Percentiles rank a stretch among this genome's conserved stretches.
phyloP scores from a whole-genome alignment of 2,113 vertebrate genomes.

The Vireo altiloquus region DNA sequence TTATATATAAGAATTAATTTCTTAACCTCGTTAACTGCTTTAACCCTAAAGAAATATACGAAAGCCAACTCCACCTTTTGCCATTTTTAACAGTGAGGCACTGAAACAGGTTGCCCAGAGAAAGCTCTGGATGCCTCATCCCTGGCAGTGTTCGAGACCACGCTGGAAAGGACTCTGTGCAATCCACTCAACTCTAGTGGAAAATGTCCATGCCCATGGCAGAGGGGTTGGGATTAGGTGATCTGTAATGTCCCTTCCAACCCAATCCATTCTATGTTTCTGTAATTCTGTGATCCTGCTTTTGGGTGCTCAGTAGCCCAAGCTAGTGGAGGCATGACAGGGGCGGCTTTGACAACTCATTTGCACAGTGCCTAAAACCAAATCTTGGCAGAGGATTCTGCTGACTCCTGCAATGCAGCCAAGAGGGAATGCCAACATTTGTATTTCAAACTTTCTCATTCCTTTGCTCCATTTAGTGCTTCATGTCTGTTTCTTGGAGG shows the following conservation, averaged over 20 bases:
- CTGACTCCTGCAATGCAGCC: conserved; percentile 6
- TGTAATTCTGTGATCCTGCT: neutral
- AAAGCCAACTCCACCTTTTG: too few species aligned
- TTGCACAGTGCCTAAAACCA: neutral
- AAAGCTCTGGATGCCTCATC: neutral
- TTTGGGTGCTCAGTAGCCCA: neutral
- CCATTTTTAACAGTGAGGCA: too few species aligned
- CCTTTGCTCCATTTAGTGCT: neutral
- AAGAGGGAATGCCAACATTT: neutral
- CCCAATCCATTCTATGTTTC: neutral
- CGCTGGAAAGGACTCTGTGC: neutral
- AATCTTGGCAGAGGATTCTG: conserved; percentile 3
- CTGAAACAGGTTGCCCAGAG: neutral
- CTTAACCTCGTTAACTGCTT: too few species aligned
- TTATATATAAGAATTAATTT: too few species aligned
- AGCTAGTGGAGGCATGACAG: neutral
- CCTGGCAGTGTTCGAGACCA: neutral
- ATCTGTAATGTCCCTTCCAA: neutral
- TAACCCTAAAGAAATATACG: too few species aligned
- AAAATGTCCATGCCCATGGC: neutral
- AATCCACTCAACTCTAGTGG: neutral
- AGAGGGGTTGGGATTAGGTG: neutral
- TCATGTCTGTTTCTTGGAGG: neutral
- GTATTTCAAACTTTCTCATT: neutral
- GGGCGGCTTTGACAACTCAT: neutral